phyloP scores from a whole-genome alignment of 2,797 vertebrate species.

The Helarctos malayanus region DNA sequence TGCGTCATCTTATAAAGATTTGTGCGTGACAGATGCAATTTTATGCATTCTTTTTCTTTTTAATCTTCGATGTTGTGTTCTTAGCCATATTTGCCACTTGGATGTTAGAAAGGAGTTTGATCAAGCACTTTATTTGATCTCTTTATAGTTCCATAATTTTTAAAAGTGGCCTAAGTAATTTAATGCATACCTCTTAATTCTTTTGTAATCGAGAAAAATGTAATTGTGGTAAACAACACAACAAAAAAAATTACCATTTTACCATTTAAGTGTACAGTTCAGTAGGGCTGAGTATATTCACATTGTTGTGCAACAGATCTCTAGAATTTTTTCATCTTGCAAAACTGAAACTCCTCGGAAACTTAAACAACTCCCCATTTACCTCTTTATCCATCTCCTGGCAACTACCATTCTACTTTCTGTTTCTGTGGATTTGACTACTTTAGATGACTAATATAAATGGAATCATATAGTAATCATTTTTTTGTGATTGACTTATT shows the following conservation, averaged over 20 bases:
- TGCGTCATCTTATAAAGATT: conserved; percentile 2
- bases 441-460: not conserved
- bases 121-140: conserved; percentile 26
- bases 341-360: not conserved
- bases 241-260: not conserved
- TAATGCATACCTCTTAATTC: not conserved
- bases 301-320: not conserved
- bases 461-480: not conserved
- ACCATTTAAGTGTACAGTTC: not conserved
- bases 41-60: conserved; percentile 49
- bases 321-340: conserved; percentile 1
- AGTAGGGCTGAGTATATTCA: not conserved
- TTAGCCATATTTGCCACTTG: conserved; percentile 11
- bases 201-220: conserved; percentile 1
- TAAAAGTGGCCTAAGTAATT: conserved; percentile 18
- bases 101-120: conserved; percentile 25
- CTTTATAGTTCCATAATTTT: conserved; percentile 23
- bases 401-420: not conserved
- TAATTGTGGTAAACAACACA: not conserved
- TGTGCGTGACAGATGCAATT: conserved; percentile 13
- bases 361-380: not conserved
- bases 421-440: conserved; percentile 45
- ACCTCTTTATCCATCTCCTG: too few relatives aligned
- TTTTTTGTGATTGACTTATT: conserved; percentile 55
- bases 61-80: conserved; percentile 18